Conservation (phyloP, 2,797 vertebrate genomes). For the Gambusia yucatana region DNA sequence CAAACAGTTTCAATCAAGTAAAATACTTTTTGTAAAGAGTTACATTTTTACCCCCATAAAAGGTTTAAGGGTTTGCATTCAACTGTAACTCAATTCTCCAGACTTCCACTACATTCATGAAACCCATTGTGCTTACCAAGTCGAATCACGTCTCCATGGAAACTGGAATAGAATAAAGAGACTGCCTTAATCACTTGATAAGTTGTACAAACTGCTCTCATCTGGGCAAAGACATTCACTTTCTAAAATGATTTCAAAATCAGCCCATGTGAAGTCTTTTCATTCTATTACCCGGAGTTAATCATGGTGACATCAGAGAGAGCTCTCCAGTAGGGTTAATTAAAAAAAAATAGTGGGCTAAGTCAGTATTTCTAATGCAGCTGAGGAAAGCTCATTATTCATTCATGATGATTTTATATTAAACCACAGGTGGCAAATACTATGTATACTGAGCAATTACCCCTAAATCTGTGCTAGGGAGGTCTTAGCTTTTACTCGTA, state of each 20-base stretch:
- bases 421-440: conserved; percentile 46
- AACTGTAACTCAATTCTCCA: conserved; percentile 39
- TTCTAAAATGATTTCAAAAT: conserved; percentile 59
- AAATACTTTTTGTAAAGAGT: conserved; percentile 9
- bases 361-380: conserved; percentile 68
- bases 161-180: conserved; percentile 75
- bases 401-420: conserved; percentile 67
- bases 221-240: conserved; percentile 61
- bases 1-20: conserved; percentile 19
- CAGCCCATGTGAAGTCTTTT: conserved; percentile 48
- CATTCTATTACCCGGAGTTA: conserved; percentile 60
- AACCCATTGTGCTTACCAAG: conserved; percentile 60
- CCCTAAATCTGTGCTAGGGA: not conserved
- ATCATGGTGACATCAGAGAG: conserved; percentile 55
- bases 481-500: not conserved
- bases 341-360: conserved; percentile 69
- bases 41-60: conserved; percentile 31
- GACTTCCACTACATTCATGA: conserved; percentile 21
- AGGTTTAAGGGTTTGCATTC: conserved; percentile 36
- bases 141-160: conserved; percentile 77
- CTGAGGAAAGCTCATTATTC: conserved; percentile 57
- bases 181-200: conserved; percentile 75
- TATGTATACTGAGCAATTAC: not conserved
- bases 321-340: conserved; percentile 64
- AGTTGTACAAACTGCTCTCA: conserved; percentile 68